Conservation (phyloP, 2,888 invertebrate genomes). For the Athripsodes cinereus region DNA sequence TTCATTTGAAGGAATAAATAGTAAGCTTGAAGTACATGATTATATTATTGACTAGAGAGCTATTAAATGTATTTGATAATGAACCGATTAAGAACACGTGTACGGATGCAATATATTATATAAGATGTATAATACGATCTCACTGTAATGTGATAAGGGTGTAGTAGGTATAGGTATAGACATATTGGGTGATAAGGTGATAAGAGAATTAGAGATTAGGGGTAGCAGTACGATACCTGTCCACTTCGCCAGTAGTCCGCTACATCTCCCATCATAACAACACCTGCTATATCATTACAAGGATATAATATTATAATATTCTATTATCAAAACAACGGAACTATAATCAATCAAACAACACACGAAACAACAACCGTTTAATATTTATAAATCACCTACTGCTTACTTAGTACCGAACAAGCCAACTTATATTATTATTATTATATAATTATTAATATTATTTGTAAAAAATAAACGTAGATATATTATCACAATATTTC, state of each 20-base stretch:
- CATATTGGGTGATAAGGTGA: not conserved
- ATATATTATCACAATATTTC: not conserved
- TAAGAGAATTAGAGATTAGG: not conserved
- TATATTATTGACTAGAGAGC: too few species aligned
- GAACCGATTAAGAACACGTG: too few species aligned
- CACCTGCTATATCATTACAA: constrained; percentile 21
- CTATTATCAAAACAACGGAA: not conserved
- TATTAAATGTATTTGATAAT: too few species aligned
- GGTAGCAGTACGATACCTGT: constrained; percentile 18
- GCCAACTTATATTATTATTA: not conserved
- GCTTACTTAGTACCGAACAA: not conserved
- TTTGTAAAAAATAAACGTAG: not conserved
- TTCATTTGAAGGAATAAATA: too few species aligned
- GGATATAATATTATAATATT: constrained; percentile 5
- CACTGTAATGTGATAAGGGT: too few species aligned
- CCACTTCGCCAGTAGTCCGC: constrained; percentile 26
- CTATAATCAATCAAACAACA: not conserved
- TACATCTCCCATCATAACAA: constrained; percentile 23
- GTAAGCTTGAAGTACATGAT: too few species aligned
- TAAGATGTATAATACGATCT: too few species aligned
- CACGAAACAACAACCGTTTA: not conserved
- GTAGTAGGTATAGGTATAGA: not conserved
- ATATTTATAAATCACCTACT: not conserved
- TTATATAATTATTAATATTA: not conserved
- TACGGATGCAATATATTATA: too few species aligned